Conservation (phyloP, 2,797 vertebrate genomes). For the Smutsia gigantea region DNA sequence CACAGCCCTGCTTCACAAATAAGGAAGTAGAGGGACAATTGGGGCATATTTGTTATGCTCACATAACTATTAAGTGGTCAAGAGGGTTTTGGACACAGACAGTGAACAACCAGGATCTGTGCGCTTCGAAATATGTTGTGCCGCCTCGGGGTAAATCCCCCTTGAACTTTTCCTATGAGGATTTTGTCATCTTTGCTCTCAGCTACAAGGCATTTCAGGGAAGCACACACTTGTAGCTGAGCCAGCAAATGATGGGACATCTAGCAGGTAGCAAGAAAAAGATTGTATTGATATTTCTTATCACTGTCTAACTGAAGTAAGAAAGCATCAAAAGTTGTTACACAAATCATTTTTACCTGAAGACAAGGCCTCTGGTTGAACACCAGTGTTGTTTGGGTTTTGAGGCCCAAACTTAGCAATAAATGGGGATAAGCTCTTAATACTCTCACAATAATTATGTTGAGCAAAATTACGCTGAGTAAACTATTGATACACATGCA, state of each 20-base stretch:
- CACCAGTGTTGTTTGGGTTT: background rate
- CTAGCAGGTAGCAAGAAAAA: background rate
- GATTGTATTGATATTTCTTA: background rate
- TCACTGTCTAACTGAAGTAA: background rate
- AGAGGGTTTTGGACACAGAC: background rate
- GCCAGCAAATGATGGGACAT: background rate
- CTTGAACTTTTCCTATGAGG: background rate
- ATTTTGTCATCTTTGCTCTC: background rate
- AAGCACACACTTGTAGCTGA: background rate
- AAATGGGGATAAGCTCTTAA: background rate
- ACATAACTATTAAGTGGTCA: too few relatives aligned
- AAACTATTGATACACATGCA: background rate
- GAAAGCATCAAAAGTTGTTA: background rate
- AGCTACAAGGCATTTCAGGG: background rate
- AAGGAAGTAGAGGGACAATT: background rate
- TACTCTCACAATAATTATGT: background rate
- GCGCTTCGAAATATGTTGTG: background rate
- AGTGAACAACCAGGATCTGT: fast-evolving
- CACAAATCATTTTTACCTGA: background rate
- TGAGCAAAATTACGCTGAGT: background rate
- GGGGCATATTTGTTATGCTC: background rate
- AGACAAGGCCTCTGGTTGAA: background rate
- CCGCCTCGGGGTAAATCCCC: background rate
- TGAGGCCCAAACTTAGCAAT: background rate
- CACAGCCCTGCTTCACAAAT: background rate